Base-by-base conservation (phyloP, 2,113 vertebrate genomes). In the Anhinga anhinga region DNA sequence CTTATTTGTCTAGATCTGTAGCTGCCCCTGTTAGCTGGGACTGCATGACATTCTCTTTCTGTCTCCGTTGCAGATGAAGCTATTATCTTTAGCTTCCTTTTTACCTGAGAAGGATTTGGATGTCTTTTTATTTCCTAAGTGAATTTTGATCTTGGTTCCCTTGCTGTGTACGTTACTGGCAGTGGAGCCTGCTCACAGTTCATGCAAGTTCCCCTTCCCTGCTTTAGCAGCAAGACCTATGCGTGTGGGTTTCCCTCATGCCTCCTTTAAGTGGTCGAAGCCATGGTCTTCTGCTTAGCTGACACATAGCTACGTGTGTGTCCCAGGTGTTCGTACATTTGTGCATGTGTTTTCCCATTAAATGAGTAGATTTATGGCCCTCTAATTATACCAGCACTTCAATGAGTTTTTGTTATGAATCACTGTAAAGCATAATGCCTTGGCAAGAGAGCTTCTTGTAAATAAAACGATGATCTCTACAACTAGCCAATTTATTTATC, bases 351-450 rank as follows among this genome's bases (percentile, higher is more conserved):
- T 95, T 94, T 52, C 82, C 82, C 88, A 95, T 94, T 96, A 93
- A 90, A 88, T 47, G 84, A 86, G 65, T 95, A 90, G 79, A 96
- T 95, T 91, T 89, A 94, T 72, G 86, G 79, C 90, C 66, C 74
- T 93, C n/a, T 96, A 97, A 97, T 96, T 96, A 90, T 52, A 65
- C 88, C 70, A 69, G 45, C 63, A 40, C 80, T 94, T 88, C 79
- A 92, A 13, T 95, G 93, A 79, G 76, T 74, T 95, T 95, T 80
- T 80, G 52, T 82, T 94, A 85, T 97, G 97, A 96, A 90, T 97
- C 95, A 96, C 10, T 89, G n/a, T 74, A 34, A 58, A 58, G 70
- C 69, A 66, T 86, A 94, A 84, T 80, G 76, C 50, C 40, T 89
- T 93, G 93, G 73, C 85, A 70, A 10, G 74, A 52, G 58, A 62